Percentiles rank a stretch among this genome's conserved stretches.
These are phyloP conservation scores for Saturnia pavonia DNA, from an alignment of 2,888 invertebrate genomes.

Conservation along the genomic window DNA sequence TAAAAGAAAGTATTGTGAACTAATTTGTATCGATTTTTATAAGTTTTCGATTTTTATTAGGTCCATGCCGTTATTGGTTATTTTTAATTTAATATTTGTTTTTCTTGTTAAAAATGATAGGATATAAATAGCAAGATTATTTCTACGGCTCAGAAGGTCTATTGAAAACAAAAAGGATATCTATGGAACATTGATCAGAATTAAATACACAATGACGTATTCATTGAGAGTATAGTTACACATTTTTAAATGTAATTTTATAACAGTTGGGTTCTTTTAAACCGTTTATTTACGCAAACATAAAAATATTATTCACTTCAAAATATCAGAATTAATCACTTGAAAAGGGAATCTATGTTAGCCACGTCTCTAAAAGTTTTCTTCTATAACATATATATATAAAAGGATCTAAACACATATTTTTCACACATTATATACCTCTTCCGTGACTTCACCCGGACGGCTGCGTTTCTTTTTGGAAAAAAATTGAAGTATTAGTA, in stretches of 20 bases:
- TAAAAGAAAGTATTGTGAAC: slow-evolving; percentile 5
- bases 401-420: slow-evolving; percentile 73
- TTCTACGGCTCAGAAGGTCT: slow-evolving; percentile 23
- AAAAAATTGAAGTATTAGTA: slow-evolving; percentile 76
- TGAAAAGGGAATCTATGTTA: slow-evolving; percentile 72
- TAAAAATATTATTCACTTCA: slow-evolving; percentile 39
- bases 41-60: background rate
- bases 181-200: slow-evolving; percentile 26
- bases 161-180: slow-evolving; percentile 11
- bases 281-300: slow-evolving; percentile 9
- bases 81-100: background rate
- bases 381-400: slow-evolving; percentile 66
- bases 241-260: background rate
- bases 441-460: slow-evolving; percentile 91
- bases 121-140: slow-evolving; percentile 55
- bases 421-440: slow-evolving; percentile 80
- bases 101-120: slow-evolving; percentile 58
- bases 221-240: background rate
- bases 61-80: background rate
- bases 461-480: slow-evolving; percentile 87
- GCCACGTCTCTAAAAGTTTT: slow-evolving; percentile 69
- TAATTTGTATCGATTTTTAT: background rate
- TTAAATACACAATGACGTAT: background rate
- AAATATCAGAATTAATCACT: slow-evolving; percentile 62
- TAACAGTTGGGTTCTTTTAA: background rate